Evolutionary conservation across 2,797 vertebrate genomes (phyloP), one percentile per base, ranked within the genome.

Genomic region (Pampus argenteus): DNA sequence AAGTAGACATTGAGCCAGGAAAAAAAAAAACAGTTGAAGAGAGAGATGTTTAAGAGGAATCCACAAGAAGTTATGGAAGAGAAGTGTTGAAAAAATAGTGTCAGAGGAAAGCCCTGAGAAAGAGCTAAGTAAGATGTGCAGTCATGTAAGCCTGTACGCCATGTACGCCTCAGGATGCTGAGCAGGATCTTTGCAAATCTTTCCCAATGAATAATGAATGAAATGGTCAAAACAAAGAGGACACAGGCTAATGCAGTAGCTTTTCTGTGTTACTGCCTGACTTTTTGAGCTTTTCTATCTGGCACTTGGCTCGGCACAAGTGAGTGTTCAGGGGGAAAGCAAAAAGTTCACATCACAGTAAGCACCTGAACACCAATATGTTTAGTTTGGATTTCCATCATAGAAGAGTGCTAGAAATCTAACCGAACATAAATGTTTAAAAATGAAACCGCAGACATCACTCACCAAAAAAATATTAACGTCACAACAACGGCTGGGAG

Each of bases 191-290:
- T 82, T 84, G 75, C 71, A 83, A 89, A 87, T 78, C 73, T 88
- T 85, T 67, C 44, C 26, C 15, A 9, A 69, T 91, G 76, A 93
- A 89, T 91, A 90, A 90, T 92, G 70, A 89, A 92, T 88, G 78
- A 55, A 79, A 66, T 78, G 76, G 84, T 88, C 78, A 88, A 81
- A 87, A 79, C 70, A 79, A 79, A 75, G 64, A 74, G 70, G 79
- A 76, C 63, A 47, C 7, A 0, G 66, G 58, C 78, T 72, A 81
- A 85, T 88, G 82, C 67, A 48, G 55, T 61, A 69, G 68, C 57
- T 66, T 82, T 64, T 78, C 49, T n/a, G 42, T 77, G 76, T 50
- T 64, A 45, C 66, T 69, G 50, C 48, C 1, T 66, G 74, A 72
- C 58, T 72, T 74, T 70, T 74, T 64, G 68, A 72, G 62, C 25